These are phyloP conservation scores for Lepidurus arcticus DNA, from an alignment of 1,140 invertebrate genomes.

Conservation along the genomic window DNA sequence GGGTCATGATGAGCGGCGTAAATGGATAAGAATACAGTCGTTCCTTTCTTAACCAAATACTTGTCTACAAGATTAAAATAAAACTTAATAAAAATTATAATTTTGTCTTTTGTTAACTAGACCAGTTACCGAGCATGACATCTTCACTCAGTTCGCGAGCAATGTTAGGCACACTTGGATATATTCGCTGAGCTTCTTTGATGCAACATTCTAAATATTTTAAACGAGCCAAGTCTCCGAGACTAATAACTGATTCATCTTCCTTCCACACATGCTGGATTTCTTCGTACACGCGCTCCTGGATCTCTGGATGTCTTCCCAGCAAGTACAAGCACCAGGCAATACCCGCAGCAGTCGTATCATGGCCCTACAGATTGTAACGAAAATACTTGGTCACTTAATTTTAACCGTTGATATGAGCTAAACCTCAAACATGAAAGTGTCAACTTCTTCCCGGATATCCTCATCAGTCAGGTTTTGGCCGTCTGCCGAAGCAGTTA, in stretches of 20 bases:
- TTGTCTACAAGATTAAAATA: not conserved
- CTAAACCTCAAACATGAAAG: no score
- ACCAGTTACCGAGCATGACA: conserved; percentile 36
- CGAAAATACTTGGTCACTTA: no score
- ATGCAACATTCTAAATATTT: conserved; percentile 49
- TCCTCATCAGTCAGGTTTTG: no score
- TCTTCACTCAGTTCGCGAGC: conserved; percentile 45
- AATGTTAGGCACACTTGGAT: conserved; percentile 51
- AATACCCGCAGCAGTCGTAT: no score
- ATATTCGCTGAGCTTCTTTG: conserved; percentile 45
- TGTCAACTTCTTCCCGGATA: no score
- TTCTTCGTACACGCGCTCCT: conserved; percentile 36
- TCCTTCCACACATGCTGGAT: conserved; percentile 35
- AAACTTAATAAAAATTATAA: not conserved
- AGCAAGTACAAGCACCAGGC: no score
- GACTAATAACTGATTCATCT: conserved; percentile 38
- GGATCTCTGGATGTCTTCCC: no score
- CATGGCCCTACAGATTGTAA: no score
- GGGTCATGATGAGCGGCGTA: conserved; percentile 56
- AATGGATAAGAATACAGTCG: conserved; percentile 53
- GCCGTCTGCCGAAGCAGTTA: no score
- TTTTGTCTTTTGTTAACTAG: not conserved
- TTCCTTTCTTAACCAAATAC: conserved; percentile 49
- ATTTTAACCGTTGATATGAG: no score
- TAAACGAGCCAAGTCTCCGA: conserved; percentile 45